phyloP scores from a whole-genome alignment of 1,140 invertebrate genomes.

The Hirudo medicinalis region DNA sequence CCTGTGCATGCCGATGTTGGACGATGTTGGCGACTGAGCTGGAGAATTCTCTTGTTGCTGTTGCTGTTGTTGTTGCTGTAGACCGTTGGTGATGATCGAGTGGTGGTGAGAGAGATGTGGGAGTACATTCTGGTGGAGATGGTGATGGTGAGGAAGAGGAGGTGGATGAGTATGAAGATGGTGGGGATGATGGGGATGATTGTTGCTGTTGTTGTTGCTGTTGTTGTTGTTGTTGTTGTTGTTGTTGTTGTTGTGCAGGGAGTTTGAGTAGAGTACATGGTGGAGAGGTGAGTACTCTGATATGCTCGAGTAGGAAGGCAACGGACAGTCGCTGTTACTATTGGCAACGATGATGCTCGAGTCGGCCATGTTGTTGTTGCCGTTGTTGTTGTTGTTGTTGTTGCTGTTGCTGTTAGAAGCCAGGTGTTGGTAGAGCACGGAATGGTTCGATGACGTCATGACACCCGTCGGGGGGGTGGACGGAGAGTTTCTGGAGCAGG shows the following conservation, averaged over 20 bases:
- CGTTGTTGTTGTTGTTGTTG: constrained; percentile 7
- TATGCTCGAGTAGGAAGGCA: neutral
- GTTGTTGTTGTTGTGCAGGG: constrained; percentile 4
- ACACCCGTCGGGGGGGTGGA: neutral
- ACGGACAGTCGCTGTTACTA: neutral
- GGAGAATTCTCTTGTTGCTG: constrained; percentile 2
- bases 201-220: neutral
- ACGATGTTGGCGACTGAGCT: neutral
- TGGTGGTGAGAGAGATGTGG: neutral
- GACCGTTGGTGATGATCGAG: too few relatives aligned
- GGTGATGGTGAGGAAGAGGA: neutral
- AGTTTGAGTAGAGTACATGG: constrained; percentile 6
- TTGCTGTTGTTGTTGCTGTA: neutral
- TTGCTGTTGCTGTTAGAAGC: neutral
- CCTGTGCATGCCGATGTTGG: neutral
- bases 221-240: neutral
- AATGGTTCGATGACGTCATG: neutral
- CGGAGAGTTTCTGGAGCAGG: neutral
- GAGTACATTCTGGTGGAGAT: neutral
- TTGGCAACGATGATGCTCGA: constrained; percentile 1
- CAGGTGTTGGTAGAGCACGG: neutral
- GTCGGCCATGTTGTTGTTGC: constrained; percentile 3
- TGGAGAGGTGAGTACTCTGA: constrained; percentile 5
- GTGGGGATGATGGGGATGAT: neutral
- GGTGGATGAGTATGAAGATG: neutral